phyloP scores from a whole-genome alignment of 2,888 invertebrate genomes.

The Adineta ricciae region DNA sequence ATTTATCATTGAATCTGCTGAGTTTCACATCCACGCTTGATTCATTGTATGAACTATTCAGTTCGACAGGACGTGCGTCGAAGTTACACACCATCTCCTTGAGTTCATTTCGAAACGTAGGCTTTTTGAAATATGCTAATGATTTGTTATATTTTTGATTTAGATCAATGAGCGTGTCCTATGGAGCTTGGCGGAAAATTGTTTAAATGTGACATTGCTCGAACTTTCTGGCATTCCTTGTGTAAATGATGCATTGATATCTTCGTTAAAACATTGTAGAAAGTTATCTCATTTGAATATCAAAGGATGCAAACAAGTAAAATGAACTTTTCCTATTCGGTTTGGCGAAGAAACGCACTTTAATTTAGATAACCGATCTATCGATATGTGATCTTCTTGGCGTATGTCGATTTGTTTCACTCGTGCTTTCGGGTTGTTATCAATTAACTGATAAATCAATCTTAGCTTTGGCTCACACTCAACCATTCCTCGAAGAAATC shows the following conservation, averaged over 20 bases:
- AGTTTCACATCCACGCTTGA: conserved; percentile 21
- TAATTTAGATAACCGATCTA: conserved; percentile 41
- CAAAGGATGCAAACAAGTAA: conserved; percentile 44
- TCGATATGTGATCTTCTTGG: conserved; percentile 41
- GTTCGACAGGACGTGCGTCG: conserved; percentile 37
- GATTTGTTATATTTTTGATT: conserved; percentile 10
- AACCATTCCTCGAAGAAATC: conserved; percentile 43
- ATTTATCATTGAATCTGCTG: conserved; percentile 40
- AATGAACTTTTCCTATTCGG: too few species aligned
- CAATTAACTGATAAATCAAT: conserved; percentile 44
- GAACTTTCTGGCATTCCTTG: conserved; percentile 40
- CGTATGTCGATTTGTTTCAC: conserved; percentile 39
- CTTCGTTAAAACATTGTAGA: conserved; percentile 39
- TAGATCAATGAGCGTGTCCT: conserved; percentile 40
- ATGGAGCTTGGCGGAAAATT: conserved; percentile 37
- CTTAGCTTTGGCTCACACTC: conserved; percentile 43
- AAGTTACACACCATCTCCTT: conserved; percentile 38
- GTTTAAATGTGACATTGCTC: conserved; percentile 40
- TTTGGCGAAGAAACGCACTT: neutral
- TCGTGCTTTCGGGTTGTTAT: conserved; percentile 42
- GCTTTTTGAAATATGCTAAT: neutral
- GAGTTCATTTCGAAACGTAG: conserved; percentile 39
- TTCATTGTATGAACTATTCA: conserved; percentile 36
- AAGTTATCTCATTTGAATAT: conserved; percentile 40
- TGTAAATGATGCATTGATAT: conserved; percentile 40